Conservation (phyloP, 2,797 vertebrate genomes). For the Enteromius thamalakanensis region DNA sequence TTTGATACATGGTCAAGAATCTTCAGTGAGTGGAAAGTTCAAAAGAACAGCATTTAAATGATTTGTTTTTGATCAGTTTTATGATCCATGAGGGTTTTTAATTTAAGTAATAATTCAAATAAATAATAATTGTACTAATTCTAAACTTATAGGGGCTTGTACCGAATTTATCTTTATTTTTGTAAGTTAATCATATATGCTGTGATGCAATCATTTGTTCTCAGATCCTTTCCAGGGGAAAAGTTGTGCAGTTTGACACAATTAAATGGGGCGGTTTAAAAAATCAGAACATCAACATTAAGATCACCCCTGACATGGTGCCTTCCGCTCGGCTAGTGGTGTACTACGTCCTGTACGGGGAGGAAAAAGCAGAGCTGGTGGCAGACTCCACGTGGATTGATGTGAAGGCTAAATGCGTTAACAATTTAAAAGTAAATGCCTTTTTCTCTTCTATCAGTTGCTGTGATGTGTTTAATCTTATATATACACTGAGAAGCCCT, state of each 20-base stretch:
- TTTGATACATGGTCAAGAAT: background rate
- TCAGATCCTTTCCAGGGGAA: conserved; percentile 87
- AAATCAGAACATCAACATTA: conserved; percentile 78
- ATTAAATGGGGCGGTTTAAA: conserved; percentile 59
- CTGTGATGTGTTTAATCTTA: background rate
- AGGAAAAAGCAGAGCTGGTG: conserved; percentile 84
- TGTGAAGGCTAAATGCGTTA: conserved; percentile 84
- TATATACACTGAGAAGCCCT: background rate
- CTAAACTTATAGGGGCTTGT: background rate
- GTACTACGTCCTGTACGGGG: conserved; percentile 86
- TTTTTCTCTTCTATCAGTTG: background rate
- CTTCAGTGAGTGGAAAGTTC: background rate
- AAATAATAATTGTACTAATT: background rate
- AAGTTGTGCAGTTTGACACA: conserved; percentile 77
- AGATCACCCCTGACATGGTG: conserved; percentile 84
- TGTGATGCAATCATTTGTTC: background rate
- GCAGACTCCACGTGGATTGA: conserved; percentile 91
- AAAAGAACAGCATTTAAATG: background rate
- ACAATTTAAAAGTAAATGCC: conserved; percentile 77
- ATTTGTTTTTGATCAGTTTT: background rate
- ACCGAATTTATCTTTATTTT: background rate
- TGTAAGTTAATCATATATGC: background rate
- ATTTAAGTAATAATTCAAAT: background rate
- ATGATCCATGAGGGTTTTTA: background rate
- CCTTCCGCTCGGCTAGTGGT: conserved; percentile 90